Evolutionary conservation across 2,888 invertebrate genomes (phyloP), one percentile per base, ranked within the genome.

Genomic region (Trypoxylon attenuatum): DNA sequence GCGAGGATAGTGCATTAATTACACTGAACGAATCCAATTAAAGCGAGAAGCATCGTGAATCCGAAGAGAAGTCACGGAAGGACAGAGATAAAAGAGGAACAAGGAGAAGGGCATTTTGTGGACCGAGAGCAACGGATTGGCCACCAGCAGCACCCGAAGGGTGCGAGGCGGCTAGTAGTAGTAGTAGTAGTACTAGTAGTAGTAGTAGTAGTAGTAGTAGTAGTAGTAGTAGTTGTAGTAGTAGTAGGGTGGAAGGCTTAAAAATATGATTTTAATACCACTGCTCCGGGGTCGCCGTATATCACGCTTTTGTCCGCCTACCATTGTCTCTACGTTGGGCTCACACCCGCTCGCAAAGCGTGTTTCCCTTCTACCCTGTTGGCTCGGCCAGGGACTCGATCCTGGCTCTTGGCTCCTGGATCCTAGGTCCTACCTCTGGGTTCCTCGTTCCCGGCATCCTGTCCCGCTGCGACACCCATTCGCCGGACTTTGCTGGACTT

Each of bases 191-290:
- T n/a, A n/a, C n/a, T n/a, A n/a, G n/a, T n/a, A n/a, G n/a, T n/a
- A n/a, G n/a, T n/a, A n/a, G n/a, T n/a, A n/a, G n/a, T n/a, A n/a
- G n/a, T n/a, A n/a, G n/a, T n/a, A n/a, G n/a, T n/a, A n/a, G n/a
- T n/a, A n/a, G n/a, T n/a, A n/a, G n/a, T n/a, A n/a, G n/a, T n/a
- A n/a, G n/a, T n/a, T n/a, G n/a, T n/a, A n/a, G n/a, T n/a, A n/a
- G n/a, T n/a, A n/a, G n/a, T 33, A 56, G 43, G 56, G 54, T 43
- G 58, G 68, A 66, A 78, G 73, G 81, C 75, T 84, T 85, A 84
- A 85, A 85, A 85, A 84, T 85, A 85, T 85, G 85, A 85, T 85
- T 85, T 85, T 85, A 85, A 85, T 85, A 85, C 85, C 83, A 75
- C 78, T 77, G 81, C 80, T 79, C 77, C 77, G 69, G 74, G 77